These are phyloP conservation scores for Drosophila pandora DNA, from an alignment of 1,140 invertebrate genomes.

Conservation along the genomic window DNA sequence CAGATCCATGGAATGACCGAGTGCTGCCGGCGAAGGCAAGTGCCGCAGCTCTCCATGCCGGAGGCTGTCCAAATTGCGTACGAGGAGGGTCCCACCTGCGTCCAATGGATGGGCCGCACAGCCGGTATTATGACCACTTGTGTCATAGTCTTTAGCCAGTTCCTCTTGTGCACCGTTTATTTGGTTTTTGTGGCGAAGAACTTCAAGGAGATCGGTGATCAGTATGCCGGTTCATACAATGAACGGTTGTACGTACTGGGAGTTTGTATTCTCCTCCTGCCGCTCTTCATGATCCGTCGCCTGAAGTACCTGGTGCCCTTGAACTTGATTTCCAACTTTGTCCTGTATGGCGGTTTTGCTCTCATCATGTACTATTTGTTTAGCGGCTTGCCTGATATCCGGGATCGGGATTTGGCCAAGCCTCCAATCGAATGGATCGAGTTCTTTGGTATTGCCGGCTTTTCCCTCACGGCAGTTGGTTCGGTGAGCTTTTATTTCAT, in stretches of 20 bases:
- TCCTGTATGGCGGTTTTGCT: constrained; percentile 54
- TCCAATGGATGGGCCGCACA: constrained; percentile 35
- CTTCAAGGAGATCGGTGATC: constrained; percentile 65
- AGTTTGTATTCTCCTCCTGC: constrained; percentile 47
- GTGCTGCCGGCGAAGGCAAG: constrained; percentile 55
- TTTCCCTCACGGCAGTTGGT: constrained; percentile 62
- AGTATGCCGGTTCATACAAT: constrained; percentile 24
- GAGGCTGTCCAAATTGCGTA: constrained; percentile 62
- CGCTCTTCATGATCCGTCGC: constrained; percentile 53
- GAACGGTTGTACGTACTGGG: constrained; percentile 54
- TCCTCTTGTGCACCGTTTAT: constrained; percentile 63
- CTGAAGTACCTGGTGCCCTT: constrained; percentile 62
- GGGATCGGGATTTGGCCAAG: constrained; percentile 21
- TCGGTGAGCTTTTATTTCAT: constrained; percentile 40
- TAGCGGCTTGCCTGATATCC: constrained; percentile 27
- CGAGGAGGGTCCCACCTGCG: constrained; percentile 43
- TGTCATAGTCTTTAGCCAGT: constrained; percentile 60
- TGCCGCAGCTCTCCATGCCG: constrained; percentile 68
- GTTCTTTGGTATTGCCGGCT: constrained; percentile 66
- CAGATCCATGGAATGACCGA: constrained; percentile 67
- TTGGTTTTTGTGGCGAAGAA: constrained; percentile 69
- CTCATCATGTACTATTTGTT: constrained; percentile 64
- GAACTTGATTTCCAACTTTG: constrained; percentile 52
- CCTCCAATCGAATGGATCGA: constrained; percentile 45
- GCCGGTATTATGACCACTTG: constrained; percentile 54